A percentile compares a stretch with the other conserved stretches of the same genome.
These are phyloP conservation scores for Pandion haliaetus DNA, from an alignment of 2,113 vertebrate species.

Conservation along the genomic window DNA sequence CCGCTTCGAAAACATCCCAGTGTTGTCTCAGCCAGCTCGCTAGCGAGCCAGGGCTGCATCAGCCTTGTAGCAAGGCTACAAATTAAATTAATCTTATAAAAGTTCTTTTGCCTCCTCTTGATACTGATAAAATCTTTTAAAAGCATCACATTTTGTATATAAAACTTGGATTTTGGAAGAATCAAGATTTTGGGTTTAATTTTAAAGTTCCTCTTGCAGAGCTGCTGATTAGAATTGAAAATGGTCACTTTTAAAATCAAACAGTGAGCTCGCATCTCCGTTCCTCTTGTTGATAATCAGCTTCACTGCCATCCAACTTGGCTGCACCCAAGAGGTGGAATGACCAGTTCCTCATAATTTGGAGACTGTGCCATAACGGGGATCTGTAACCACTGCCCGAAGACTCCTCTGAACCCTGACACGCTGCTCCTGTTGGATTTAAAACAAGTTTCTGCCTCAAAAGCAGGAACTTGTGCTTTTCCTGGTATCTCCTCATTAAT, in stretches of 20 bases:
- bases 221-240: background rate
- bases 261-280: fast-evolving
- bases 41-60: too few species aligned
- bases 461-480: too few species aligned
- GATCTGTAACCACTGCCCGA: fast-evolving
- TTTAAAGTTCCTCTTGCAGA: fast-evolving
- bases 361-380: fast-evolving
- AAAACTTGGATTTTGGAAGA: background rate
- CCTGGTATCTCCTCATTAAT: too few species aligned
- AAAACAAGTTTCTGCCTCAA: too few species aligned
- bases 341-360: background rate
- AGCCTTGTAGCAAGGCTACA: background rate
- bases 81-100: background rate
- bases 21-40: background rate
- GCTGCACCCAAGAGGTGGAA: too few species aligned
- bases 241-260: fast-evolving
- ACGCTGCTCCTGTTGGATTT: fast-evolving
- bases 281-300: fast-evolving
- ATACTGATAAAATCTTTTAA: background rate
- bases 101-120: background rate
- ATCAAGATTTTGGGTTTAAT: background rate
- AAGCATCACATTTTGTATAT: fast-evolving
- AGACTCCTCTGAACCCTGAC: background rate
- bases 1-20: background rate
- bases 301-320: fast-evolving